These are phyloP conservation scores for Liparis tanakae DNA, from an alignment of 2,797 vertebrate genomes.

Conservation along the genomic window DNA sequence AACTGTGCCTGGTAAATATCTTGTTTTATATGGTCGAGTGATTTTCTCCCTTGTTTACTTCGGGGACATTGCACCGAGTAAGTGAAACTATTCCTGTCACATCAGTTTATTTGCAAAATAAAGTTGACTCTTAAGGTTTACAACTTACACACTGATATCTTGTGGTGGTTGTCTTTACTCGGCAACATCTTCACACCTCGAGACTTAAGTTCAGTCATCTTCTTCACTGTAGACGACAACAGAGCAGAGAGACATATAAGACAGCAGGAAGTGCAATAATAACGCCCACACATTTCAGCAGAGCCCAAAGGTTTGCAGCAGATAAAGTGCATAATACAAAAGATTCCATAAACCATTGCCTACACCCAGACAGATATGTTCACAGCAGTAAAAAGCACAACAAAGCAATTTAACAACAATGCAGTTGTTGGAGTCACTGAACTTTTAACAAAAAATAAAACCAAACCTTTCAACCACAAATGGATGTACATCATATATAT, in stretches of 20 bases:
- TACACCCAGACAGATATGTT: conserved; percentile 12
- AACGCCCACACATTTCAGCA: conserved; percentile 12
- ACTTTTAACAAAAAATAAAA: conserved; percentile 8
- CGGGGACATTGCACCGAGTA: background rate
- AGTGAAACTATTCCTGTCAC: background rate
- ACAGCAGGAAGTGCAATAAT: conserved; percentile 9
- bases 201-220: conserved; percentile 98
- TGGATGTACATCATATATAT: background rate
- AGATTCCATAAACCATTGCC: background rate
- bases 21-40: no score
- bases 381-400: conserved; percentile 13
- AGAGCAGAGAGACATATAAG: conserved; percentile 14
- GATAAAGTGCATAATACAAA: background rate
- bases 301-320: background rate
- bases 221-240: conserved; percentile 89
- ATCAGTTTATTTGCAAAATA: background rate
- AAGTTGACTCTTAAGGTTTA: no score
- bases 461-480: background rate
- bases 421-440: background rate
- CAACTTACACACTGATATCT: conserved; percentile 98
- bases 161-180: conserved; percentile 98
- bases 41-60: background rate
- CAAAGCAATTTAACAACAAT: conserved; percentile 7
- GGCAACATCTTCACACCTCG: conserved; percentile 98
- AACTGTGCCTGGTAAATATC: background rate